Conservation (phyloP, 2,888 invertebrate genomes). For the Tolmerus cingulatus region DNA sequence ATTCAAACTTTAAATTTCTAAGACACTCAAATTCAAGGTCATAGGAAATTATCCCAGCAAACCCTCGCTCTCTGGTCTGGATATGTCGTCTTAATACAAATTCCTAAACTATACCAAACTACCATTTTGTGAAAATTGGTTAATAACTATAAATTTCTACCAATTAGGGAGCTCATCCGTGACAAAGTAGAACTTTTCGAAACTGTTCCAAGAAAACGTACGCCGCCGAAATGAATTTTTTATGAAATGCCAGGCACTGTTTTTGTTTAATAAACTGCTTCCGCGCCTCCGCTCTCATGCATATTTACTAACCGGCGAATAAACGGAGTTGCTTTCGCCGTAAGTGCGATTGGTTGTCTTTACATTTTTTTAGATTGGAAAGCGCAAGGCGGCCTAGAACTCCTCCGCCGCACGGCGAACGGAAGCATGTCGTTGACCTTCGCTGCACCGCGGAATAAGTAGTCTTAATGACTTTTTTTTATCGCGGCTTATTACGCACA, state of each 20-base stretch:
- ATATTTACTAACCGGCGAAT: background rate
- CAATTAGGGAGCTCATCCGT: background rate
- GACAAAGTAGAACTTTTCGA: background rate
- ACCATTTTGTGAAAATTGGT: background rate
- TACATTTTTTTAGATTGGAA: conserved; percentile 1
- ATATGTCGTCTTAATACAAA: background rate
- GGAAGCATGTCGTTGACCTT: background rate
- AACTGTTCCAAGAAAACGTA: background rate
- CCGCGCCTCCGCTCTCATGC: background rate
- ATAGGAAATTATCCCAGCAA: background rate
- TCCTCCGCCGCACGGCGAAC: background rate
- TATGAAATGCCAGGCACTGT: background rate
- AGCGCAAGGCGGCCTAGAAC: background rate
- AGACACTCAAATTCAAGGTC: background rate
- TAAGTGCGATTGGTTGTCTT: background rate
- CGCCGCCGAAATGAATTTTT: background rate
- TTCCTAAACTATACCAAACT: background rate
- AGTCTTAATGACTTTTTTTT: conserved; percentile 5
- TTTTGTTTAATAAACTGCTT: background rate
- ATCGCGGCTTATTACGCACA: conserved; percentile 27
- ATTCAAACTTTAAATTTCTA: too few relatives aligned
- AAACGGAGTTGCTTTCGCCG: background rate
- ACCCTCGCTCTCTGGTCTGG: background rate
- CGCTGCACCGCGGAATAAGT: background rate
- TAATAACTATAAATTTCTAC: background rate